A percentile compares a stretch with the other conserved stretches of the same genome.
phyloP scores from a whole-genome alignment of 2,797 vertebrate genomes.

The Syngnathus acus region DNA sequence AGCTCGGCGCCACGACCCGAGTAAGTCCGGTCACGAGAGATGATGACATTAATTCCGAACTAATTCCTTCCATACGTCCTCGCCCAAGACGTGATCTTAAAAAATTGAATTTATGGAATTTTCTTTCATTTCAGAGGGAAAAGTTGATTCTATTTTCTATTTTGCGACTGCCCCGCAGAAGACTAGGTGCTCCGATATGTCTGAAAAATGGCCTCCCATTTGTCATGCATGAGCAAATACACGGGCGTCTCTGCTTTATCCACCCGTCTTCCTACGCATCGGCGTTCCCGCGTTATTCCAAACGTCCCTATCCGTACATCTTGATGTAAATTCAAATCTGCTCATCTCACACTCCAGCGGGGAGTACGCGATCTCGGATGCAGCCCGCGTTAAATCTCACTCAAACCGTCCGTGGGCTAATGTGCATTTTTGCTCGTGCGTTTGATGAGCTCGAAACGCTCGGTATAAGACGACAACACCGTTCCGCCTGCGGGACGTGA shows the following conservation, averaged over 20 bases:
- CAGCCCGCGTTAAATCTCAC: not conserved
- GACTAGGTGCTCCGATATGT: not conserved
- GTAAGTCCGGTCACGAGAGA: conserved; percentile 13
- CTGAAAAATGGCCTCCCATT: not conserved
- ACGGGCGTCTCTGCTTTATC: not conserved
- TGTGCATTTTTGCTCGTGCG: not conserved
- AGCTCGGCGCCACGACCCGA: no score
- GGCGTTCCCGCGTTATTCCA: not conserved
- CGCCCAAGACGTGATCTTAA: conserved; percentile 39
- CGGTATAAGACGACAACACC: not conserved
- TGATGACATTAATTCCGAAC: conserved; percentile 52
- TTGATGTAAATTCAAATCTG: conserved; percentile 17
- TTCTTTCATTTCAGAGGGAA: no score
- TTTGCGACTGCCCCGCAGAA: not conserved
- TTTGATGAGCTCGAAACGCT: not conserved
- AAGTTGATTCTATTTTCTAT: not conserved
- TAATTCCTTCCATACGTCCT: conserved; percentile 46
- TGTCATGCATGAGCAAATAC: conserved; percentile 2
- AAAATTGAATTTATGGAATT: not conserved
- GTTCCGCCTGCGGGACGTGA: not conserved
- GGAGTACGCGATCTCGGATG: not conserved
- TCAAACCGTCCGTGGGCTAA: not conserved
- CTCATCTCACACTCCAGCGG: conserved; percentile 38
- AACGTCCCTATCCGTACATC: not conserved
- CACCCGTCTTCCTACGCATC: conserved; percentile 1